Evolutionary conservation across 2,113 vertebrate species (phyloP).

Genomic region (Cavia aperea): DNA sequence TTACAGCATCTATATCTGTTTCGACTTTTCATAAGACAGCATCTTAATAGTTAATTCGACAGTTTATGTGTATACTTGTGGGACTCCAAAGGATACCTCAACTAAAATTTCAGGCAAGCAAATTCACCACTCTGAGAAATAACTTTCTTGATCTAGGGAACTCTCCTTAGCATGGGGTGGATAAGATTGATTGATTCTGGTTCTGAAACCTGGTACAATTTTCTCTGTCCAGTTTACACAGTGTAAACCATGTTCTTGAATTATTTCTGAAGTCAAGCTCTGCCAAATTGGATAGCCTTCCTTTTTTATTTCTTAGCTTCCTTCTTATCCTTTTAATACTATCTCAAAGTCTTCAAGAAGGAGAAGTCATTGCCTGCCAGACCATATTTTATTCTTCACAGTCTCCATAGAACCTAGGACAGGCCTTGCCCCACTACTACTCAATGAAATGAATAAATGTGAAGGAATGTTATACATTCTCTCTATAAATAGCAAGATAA

Average conservation of each 20-base stretch:
- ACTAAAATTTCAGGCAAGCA: background rate
- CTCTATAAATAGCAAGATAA: background rate
- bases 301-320: background rate
- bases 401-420: background rate
- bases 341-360: background rate
- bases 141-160: background rate
- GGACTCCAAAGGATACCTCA: background rate
- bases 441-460: background rate
- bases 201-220: background rate
- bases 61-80: background rate
- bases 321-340: background rate
- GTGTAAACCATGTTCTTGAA: background rate
- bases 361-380: background rate
- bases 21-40: background rate
- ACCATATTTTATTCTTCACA: background rate
- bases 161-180: background rate
- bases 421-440: background rate
- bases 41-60: background rate
- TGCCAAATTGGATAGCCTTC: background rate
- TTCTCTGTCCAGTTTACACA: background rate
- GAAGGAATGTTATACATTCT: background rate
- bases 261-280: background rate
- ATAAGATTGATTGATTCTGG: background rate
- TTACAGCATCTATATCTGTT: background rate
- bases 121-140: background rate